A percentile compares a stretch with the other conserved stretches of the same genome.
phyloP scores from a whole-genome alignment of 2,888 invertebrate species.

The Meiosimyza decipiens region DNA sequence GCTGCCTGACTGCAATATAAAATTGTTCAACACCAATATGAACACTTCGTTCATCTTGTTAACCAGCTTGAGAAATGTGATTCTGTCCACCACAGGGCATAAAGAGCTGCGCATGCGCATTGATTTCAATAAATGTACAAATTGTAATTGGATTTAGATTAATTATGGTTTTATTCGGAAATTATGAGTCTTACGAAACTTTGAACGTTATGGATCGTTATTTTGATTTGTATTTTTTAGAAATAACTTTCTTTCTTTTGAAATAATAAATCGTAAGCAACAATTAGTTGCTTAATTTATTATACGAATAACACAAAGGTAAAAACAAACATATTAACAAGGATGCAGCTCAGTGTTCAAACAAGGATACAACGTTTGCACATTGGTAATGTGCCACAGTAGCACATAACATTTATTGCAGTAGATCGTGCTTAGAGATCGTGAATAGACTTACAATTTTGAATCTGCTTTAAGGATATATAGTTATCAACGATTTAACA shows the following conservation, averaged over 20 bases:
- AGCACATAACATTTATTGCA: too few species aligned
- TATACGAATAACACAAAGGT: not conserved
- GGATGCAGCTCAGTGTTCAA: not conserved
- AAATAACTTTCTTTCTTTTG: too few species aligned
- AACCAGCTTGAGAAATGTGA: constrained; percentile 56
- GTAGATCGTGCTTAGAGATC: too few species aligned
- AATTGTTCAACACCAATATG: constrained; percentile 66
- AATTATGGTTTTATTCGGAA: constrained; percentile 48
- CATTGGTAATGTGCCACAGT: too few species aligned
- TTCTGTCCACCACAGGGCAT: constrained; percentile 37
- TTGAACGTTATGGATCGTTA: too few species aligned
- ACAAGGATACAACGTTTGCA: too few species aligned
- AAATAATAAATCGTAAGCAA: too few species aligned
- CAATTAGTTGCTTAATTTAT: not conserved
- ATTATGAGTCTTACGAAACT: too few species aligned
- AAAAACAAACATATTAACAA: not conserved
- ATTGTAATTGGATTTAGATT: constrained; percentile 63
- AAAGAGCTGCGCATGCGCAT: constrained; percentile 30
- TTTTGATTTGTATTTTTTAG: too few species aligned
- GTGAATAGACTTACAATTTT: too few species aligned
- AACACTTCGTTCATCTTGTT: constrained; percentile 66
- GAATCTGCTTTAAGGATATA: too few species aligned
- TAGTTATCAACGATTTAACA: too few species aligned
- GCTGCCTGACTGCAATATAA: constrained; percentile 52
- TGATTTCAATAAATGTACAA: constrained; percentile 41